Evolutionary conservation across 1,140 invertebrate genomes (phyloP), one percentile per base, ranked within the genome.

Genomic region (Musca domestica): DNA sequence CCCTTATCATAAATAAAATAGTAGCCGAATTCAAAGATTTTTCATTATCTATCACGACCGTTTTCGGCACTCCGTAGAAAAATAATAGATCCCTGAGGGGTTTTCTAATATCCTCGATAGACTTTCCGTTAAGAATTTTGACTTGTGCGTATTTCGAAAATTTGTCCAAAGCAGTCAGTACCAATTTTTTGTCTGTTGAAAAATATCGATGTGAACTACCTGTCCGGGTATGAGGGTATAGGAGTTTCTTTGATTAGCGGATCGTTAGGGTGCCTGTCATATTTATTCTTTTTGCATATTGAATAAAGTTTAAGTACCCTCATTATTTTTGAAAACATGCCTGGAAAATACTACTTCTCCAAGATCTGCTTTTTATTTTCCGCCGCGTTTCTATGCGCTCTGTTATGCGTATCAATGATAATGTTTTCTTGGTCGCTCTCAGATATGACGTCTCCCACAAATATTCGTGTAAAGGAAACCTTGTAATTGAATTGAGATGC

Each of bases 121-220:
- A 17, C 20, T 34, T 64, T 1, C 15, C 41, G 4, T 27, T 46
- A n/a, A 64, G 41, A 10, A 4, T 14, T 64, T 46, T 64, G 9
- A 23, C 46, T 14, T 22, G 30, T 9, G 19, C 19, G 17, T 58
- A 70, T 20, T 68, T 68, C 22, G 67, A 64, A 19, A 70, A 70
- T 54, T 70, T 70, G 41, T 69, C 68, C 22, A 64, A 22, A 5
- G 9, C 6, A 19, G 5, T 3, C 47, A 5, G 20, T n/a, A 46
- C 41, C 19, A 1, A 19, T 46, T 64, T 64, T 34, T 41, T 46
- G 17, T 64, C 19, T 6, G 27, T 63, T 63, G 27, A 9, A 25
- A 12, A 41, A 20, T 46, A 41, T 41, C 19, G 14, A 63, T 41
- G 14, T 12, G 12, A 30, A 46, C 2, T 34, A 64, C 10, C 14